Evolutionary conservation across 1,140 invertebrate genomes (phyloP).

Genomic region (Pararge aegeria): DNA sequence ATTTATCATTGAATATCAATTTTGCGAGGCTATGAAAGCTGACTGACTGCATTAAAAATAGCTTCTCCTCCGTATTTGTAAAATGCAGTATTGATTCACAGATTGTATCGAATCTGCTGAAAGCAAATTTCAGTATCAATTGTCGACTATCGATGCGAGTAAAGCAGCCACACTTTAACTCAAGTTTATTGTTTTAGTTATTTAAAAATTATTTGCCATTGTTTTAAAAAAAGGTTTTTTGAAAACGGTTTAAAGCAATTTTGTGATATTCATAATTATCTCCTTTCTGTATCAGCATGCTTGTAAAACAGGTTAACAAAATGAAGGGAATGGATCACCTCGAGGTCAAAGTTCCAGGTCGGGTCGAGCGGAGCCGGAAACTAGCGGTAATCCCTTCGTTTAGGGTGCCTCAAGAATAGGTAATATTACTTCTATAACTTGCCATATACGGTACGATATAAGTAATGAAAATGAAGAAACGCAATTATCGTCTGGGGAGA

Average conservation of each 20-base stretch:
- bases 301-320: slow-evolving; percentile 65
- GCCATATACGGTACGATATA: slow-evolving; percentile 37
- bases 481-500: slow-evolving; percentile 51
- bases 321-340: slow-evolving; percentile 57
- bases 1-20: slow-evolving; percentile 29
- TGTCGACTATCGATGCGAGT: neutral
- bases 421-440: slow-evolving; percentile 34
- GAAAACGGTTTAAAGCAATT: no score
- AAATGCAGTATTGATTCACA: slow-evolving; percentile 1
- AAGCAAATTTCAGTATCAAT: neutral
- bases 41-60: slow-evolving; percentile 14
- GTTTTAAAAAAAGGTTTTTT: no score
- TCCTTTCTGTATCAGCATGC: no score
- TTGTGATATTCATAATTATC: neutral
- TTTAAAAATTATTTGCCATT: no score
- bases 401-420: slow-evolving; percentile 45
- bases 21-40: slow-evolving; percentile 18
- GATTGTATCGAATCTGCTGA: neutral
- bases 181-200: no score
- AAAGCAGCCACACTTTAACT: no score
- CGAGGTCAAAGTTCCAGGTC: slow-evolving; percentile 63
- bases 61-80: slow-evolving; percentile 6
- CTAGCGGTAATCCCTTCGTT: slow-evolving; percentile 56
- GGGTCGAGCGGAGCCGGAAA: slow-evolving; percentile 43
- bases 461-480: slow-evolving; percentile 58